A percentile compares a stretch with the other conserved stretches of the same genome.
Conservation (phyloP, 1,140 invertebrate genomes). For the Scaptomyza hsui region DNA sequence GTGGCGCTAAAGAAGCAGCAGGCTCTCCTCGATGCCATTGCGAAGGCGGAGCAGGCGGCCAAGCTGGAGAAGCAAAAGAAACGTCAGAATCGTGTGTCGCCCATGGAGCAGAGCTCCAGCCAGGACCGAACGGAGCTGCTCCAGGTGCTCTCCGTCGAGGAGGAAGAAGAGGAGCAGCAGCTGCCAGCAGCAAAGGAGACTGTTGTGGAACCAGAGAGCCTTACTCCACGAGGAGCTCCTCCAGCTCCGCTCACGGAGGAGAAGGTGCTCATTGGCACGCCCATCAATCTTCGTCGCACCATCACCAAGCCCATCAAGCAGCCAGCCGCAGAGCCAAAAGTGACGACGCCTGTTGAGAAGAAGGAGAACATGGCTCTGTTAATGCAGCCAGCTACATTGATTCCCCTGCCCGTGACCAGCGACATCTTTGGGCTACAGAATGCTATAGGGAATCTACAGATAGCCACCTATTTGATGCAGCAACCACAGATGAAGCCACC, state of each 20-base stretch:
- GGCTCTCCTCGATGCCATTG: slow-evolving; percentile 85
- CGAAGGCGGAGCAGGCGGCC: slow-evolving; percentile 85
- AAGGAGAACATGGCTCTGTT: slow-evolving; percentile 82
- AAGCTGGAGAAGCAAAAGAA: slow-evolving; percentile 84
- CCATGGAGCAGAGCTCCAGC: slow-evolving; percentile 14
- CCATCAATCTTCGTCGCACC: slow-evolving; percentile 77
- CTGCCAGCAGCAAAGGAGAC: neutral
- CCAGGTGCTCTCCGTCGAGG: slow-evolving; percentile 59
- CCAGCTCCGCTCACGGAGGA: slow-evolving; percentile 57
- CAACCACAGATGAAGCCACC: slow-evolving; percentile 55
- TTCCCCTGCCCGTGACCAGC: slow-evolving; percentile 77
- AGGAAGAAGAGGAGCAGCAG: slow-evolving; percentile 33
- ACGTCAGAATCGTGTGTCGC: slow-evolving; percentile 49
- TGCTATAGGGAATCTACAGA: slow-evolving; percentile 78
- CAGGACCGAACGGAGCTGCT: slow-evolving; percentile 45
- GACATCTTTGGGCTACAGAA: slow-evolving; percentile 81
- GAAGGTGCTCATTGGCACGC: slow-evolving; percentile 79
- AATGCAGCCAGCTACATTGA: slow-evolving; percentile 84
- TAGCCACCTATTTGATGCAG: slow-evolving; percentile 80
- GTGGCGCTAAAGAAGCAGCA: slow-evolving; percentile 85
- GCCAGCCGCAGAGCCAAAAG: slow-evolving; percentile 12
- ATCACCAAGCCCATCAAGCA: slow-evolving; percentile 67
- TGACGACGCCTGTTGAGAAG: slow-evolving; percentile 22
- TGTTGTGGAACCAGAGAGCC: slow-evolving; percentile 1
- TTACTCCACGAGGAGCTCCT: slow-evolving; percentile 36